Evolutionary conservation across 2,888 invertebrate genomes (phyloP).

Genomic region (Caenorhabditis imperialis): DNA sequence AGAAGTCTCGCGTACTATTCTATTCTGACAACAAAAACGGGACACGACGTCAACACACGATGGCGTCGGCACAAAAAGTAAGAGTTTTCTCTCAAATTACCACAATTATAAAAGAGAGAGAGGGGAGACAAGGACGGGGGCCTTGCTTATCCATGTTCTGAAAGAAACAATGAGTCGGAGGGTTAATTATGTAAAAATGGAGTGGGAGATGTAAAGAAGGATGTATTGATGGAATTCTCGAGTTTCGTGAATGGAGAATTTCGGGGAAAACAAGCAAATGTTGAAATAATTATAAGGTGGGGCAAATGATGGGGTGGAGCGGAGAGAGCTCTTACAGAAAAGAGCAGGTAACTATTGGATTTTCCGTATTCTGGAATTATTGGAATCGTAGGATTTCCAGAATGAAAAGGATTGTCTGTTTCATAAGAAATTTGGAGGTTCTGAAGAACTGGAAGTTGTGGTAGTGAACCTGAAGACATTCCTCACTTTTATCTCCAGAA

Average conservation of each 20-base stretch:
- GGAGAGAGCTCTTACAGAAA: no score
- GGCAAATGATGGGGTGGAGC: constrained; percentile 8
- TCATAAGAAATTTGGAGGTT: no score
- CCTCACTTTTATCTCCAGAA: no score
- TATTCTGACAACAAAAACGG: constrained; percentile 51
- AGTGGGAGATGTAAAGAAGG: constrained; percentile 1
- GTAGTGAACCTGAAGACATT: no score
- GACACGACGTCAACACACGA: constrained; percentile 38
- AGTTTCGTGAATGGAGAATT: constrained; percentile 25
- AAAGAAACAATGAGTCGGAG: constrained; percentile 5
- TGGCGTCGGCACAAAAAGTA: constrained; percentile 44
- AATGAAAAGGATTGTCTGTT: no score
- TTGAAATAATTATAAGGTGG: constrained; percentile 38
- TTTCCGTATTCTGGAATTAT: no score
- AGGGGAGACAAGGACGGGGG: neutral
- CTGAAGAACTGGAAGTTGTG: no score
- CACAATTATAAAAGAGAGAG: constrained; percentile 44
- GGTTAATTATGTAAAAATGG: neutral
- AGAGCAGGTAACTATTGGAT: no score
- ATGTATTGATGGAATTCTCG: constrained; percentile 32
- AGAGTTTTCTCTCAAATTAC: constrained; percentile 48
- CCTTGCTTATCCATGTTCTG: constrained; percentile 13
- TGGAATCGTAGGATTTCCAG: no score
- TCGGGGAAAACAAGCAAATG: constrained; percentile 21
- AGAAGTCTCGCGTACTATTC: constrained; percentile 42